Conservation (phyloP, 37 sponge, comb jelly and placozoan species). For the Lycopodina hypogea region DNA sequence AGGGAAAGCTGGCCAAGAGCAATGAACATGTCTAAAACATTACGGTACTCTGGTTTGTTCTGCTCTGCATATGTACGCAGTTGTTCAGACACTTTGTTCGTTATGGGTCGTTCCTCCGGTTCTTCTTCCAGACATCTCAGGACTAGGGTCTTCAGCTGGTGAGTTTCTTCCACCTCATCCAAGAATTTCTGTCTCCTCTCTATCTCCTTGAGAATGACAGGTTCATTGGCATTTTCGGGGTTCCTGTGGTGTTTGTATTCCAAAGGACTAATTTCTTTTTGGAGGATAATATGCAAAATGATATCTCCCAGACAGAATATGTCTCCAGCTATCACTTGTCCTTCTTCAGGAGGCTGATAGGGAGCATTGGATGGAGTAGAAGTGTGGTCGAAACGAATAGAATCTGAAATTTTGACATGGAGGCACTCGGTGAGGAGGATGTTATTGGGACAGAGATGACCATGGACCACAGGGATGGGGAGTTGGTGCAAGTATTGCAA, state of each 20-base stretch:
- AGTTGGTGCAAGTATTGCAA: conserved; percentile 31
- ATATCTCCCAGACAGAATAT: conserved; percentile 30
- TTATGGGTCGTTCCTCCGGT: conserved; percentile 4
- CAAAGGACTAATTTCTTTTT: conserved; percentile 10
- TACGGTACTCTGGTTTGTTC: conserved; percentile 7
- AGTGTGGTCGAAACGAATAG: neutral
- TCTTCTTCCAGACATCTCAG: conserved; percentile 30
- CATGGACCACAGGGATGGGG: conserved; percentile 26
- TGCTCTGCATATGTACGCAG: neutral
- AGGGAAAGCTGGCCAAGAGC: conserved; percentile 21
- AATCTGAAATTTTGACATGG: conserved; percentile 38
- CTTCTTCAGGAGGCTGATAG: conserved; percentile 37
- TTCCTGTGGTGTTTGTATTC: conserved; percentile 20
- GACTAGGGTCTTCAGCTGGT: neutral
- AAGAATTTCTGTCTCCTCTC: conserved; percentile 21
- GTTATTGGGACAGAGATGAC: conserved; percentile 21
- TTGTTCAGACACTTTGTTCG: conserved; percentile 2
- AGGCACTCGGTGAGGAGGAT: conserved; percentile 32
- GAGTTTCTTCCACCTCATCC: conserved; percentile 4
- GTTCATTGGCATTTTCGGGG: conserved; percentile 2
- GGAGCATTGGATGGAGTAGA: neutral
- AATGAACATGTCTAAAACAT: conserved; percentile 23
- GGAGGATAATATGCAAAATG: conserved; percentile 16
- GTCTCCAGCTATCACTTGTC: conserved; percentile 3
- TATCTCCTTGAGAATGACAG: conserved; percentile 8